Percentiles rank a stretch among this genome's conserved stretches.
phyloP scores from a whole-genome alignment of 2,888 invertebrate species.

The Eilema sororculum region DNA sequence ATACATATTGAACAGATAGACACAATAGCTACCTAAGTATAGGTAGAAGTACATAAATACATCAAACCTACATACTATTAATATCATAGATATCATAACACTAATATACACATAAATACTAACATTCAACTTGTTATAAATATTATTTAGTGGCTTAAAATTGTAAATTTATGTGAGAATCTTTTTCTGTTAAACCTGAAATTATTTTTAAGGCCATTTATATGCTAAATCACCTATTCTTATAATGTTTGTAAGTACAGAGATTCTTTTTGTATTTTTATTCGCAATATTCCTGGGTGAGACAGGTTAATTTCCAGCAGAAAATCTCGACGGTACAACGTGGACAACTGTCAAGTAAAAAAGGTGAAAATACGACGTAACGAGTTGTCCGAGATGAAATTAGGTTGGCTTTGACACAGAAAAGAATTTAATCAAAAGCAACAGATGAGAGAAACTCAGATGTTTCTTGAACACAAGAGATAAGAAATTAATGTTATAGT shows the following conservation, averaged over 20 bases:
- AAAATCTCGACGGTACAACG: constrained; percentile 19
- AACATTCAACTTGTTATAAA: too few species aligned
- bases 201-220: neutral
- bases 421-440: constrained; percentile 42
- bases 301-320: constrained; percentile 15
- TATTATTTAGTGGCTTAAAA: neutral
- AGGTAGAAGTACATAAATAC: too few species aligned
- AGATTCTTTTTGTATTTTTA: constrained; percentile 11
- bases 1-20: too few species aligned
- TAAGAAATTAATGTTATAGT: neutral
- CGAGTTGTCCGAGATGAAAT: constrained; percentile 28
- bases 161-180: neutral
- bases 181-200: neutral
- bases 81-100: too few species aligned
- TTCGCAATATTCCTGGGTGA: constrained; percentile 3
- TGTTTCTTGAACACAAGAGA: neutral
- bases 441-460: constrained; percentile 17
- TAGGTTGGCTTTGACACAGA: constrained; percentile 27
- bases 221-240: neutral
- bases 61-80: too few species aligned
- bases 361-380: constrained; percentile 23
- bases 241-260: constrained; percentile 1
- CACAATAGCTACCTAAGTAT: too few species aligned
- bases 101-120: too few species aligned
- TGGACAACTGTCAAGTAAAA: constrained; percentile 21